These are phyloP conservation scores for Halcyon senegalensis DNA, from an alignment of 2,113 vertebrate species.

Conservation along the genomic window DNA sequence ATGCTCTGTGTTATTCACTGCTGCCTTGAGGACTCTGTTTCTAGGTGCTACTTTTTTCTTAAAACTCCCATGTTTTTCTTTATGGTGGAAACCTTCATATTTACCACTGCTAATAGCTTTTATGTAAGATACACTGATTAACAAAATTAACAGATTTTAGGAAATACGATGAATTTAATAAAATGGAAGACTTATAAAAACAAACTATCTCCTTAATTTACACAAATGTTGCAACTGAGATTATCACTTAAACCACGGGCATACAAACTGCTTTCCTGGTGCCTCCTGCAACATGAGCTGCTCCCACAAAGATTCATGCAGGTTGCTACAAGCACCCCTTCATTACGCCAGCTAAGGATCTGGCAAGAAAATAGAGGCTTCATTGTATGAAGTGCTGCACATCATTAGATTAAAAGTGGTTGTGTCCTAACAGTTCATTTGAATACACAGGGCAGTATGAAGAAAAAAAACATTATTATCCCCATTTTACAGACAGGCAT, in stretches of 20 bases:
- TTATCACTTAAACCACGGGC: neutral
- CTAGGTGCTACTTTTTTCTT: neutral
- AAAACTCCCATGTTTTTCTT: neutral
- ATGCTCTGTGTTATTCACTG: neutral
- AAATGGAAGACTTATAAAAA: neutral
- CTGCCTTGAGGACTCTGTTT: neutral
- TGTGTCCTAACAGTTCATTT: neutral
- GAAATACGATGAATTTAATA: neutral
- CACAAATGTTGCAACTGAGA: neutral
- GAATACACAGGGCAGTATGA: neutral
- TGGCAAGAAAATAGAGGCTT: conserved; percentile 7
- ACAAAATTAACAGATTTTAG: neutral
- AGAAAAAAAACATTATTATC: neutral
- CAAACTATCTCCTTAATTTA: neutral
- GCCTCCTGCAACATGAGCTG: neutral
- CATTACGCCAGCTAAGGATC: neutral
- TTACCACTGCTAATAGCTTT: neutral
- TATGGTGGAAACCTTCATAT: neutral
- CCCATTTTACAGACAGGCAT: neutral
- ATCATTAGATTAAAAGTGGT: neutral
- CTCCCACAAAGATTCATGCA: neutral
- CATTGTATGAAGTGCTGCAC: neutral
- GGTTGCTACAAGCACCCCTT: conserved; percentile 15
- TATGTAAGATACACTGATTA: neutral
- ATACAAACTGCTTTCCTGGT: neutral